phyloP scores from a whole-genome alignment of 2,888 invertebrate genomes.

The Operophtera brumata region DNA sequence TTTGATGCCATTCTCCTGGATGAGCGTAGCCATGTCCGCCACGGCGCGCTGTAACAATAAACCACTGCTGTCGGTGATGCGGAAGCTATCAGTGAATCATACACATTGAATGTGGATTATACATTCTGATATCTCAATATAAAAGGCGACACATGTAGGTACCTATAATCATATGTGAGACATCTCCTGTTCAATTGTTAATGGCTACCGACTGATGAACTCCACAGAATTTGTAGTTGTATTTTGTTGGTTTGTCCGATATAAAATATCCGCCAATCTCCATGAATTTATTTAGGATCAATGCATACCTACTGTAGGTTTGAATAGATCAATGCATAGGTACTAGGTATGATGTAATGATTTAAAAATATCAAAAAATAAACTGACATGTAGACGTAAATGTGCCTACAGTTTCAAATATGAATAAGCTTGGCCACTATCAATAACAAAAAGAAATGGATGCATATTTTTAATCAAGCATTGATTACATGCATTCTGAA shows the following conservation, averaged over 20 bases:
- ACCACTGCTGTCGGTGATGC: not conserved
- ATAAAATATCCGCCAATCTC: slow-evolving; percentile 26
- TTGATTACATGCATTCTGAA: slow-evolving; percentile 56
- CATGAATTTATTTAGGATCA: slow-evolving; percentile 29
- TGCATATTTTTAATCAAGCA: slow-evolving; percentile 59
- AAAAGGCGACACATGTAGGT: not conserved
- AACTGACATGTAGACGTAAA: not conserved
- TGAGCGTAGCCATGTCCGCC: slow-evolving; percentile 88
- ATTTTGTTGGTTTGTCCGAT: slow-evolving; percentile 17
- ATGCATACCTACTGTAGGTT: slow-evolving; percentile 16
- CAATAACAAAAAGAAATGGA: slow-evolving; percentile 52
- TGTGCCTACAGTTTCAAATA: slow-evolving; percentile 18
- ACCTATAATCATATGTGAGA: slow-evolving; percentile 9
- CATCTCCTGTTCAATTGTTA: slow-evolving; percentile 22
- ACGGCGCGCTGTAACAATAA: slow-evolving; percentile 57
- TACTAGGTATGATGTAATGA: no score
- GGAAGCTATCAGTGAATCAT: not conserved
- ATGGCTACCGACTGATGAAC: not conserved
- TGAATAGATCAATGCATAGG: not conserved
- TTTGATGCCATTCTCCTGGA: slow-evolving; percentile 92
- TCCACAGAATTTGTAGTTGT: slow-evolving; percentile 9
- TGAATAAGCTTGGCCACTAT: slow-evolving; percentile 22
- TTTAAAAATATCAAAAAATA: no score
- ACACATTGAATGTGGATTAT: not conserved
- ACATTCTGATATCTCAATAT: slow-evolving; percentile 4